Percentiles rank a stretch among this genome's conserved stretches.
These are phyloP conservation scores for Mylabris phalerata DNA, from an alignment of 1,140 invertebrate genomes.

Conservation along the genomic window DNA sequence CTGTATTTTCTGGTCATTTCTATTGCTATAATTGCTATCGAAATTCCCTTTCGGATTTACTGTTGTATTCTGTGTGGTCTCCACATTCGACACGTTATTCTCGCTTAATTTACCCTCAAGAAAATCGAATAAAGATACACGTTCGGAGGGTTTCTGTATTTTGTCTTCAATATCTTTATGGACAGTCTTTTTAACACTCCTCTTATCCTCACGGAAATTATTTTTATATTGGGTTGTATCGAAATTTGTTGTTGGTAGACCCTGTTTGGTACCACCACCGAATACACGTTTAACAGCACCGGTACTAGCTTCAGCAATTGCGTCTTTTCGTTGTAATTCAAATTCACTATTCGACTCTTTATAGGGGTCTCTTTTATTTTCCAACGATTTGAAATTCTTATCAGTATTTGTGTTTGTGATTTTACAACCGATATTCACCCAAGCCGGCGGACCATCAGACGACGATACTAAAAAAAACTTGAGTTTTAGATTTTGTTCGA, in stretches of 20 bases:
- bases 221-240: neutral
- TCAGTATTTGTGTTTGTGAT: conserved; percentile 53
- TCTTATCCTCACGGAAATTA: conserved; percentile 41
- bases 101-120: conserved; percentile 73
- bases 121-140: conserved; percentile 81
- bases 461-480: conserved; percentile 15
- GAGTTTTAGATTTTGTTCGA: neutral
- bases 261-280: conserved; percentile 63
- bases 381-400: conserved; percentile 63
- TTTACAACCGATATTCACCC: conserved; percentile 85
- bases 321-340: conserved; percentile 74
- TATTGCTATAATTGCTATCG: conserved; percentile 1
- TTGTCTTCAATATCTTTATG: conserved; percentile 54
- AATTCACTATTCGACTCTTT: conserved; percentile 72
- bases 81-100: conserved; percentile 20
- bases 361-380: conserved; percentile 47
- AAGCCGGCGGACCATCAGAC: conserved; percentile 44
- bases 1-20: conserved; percentile 10
- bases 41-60: neutral
- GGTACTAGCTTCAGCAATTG: conserved; percentile 76
- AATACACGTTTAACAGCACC: conserved; percentile 73
- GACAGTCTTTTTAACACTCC: conserved; percentile 38
- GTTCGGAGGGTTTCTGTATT: conserved; percentile 67
- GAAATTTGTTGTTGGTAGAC: conserved; percentile 44
- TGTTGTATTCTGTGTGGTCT: neutral